Evolutionary conservation across 23 tunicate genomes (phyloP), one percentile per base, ranked within the genome.

Genomic region (Ciona savignyi): DNA sequence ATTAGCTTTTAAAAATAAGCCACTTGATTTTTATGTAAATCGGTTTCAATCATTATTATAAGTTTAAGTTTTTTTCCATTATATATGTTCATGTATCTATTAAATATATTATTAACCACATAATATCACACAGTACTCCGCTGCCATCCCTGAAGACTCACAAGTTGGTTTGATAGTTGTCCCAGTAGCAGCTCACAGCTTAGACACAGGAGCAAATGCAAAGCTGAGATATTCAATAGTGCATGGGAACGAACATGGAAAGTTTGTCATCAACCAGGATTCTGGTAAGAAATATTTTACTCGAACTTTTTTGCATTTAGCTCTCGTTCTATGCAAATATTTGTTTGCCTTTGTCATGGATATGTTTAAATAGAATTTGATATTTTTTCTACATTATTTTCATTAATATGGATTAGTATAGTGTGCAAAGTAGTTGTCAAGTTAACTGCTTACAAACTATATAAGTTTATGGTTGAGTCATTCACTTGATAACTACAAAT

Each of bases 231-330:
- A 83, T 65, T 25, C 82, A 1, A 70, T 83, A 51, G 34, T 62
- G 3, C 78, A 71, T 28, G 89, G 89, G 34, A 83, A 83, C 60
- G 81, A 83, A 70, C 81, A 83, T 30, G 73, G 74, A 32, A 83
- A 76, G 33, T 83, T 83, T 77, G 51, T 73, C 9, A 70, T 83
- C 51, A 31, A 83, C 81, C 51, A 63, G 64, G 56, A 76, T 25
- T 63, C 81, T 6, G 89, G 89, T 83, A 29, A 23, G 51, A 26
- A 49, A n/a, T n/a, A n/a, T n/a, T n/a, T n/a, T n/a, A n/a, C n/a
- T n/a, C n/a, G n/a, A n/a, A n/a, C 15, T 49, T 49, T 49, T 11
- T 15, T 49, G 61, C 20, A 49, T 49, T 49, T 49, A 49, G 20
- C 20, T 49, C 20, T 11, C 61, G 20, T 49, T 11, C 15, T 11